Conservation (phyloP, 2,797 vertebrate genomes). For the Lagorchestes hirsutus region DNA sequence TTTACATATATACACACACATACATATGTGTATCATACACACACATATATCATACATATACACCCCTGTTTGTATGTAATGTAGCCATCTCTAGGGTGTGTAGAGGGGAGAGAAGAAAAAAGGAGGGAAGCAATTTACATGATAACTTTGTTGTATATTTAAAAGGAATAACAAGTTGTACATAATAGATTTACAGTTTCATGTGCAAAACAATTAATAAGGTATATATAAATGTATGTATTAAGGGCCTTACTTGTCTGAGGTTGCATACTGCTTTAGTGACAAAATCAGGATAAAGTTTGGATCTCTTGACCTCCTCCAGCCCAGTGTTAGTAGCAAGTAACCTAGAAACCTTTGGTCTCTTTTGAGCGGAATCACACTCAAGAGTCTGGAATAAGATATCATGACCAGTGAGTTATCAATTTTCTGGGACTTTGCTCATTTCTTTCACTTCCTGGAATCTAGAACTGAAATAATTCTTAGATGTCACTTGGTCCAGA, state of each 20-base stretch:
- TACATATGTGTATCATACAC: too few relatives aligned
- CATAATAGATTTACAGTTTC: background rate
- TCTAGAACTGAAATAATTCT: background rate
- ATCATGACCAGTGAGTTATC: background rate
- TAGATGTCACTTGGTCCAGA: background rate
- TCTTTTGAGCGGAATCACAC: background rate
- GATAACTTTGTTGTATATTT: background rate
- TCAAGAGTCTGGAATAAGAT: background rate
- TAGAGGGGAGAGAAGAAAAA: background rate
- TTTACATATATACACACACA: background rate
- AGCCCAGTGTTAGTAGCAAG: background rate
- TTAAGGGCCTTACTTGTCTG: background rate
- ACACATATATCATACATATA: background rate
- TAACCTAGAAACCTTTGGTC: background rate
- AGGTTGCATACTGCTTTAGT: background rate
- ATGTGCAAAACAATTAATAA: background rate
- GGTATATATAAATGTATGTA: background rate
- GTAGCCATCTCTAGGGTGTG: background rate
- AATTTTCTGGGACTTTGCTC: background rate
- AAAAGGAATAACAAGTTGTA: background rate
- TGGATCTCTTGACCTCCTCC: background rate
- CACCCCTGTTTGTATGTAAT: background rate
- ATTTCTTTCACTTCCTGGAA: background rate
- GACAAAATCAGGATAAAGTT: background rate
- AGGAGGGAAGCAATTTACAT: background rate